Conservation (phyloP, 2,797 vertebrate species). For the Gymnoscopelus braueri region DNA sequence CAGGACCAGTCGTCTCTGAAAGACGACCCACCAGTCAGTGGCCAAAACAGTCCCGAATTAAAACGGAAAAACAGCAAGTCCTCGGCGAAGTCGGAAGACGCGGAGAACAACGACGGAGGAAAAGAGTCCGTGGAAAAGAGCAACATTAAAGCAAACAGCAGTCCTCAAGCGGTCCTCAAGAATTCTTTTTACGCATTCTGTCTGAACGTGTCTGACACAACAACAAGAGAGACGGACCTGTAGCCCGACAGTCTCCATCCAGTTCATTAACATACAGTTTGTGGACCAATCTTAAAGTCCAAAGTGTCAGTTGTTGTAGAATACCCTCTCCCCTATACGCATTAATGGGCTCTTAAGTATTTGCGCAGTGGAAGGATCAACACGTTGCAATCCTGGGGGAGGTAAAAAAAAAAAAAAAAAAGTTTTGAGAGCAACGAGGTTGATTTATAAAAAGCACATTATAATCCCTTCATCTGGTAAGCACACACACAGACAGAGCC, state of each 20-base stretch:
- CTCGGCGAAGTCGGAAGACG: constrained; percentile 83
- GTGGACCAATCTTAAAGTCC: constrained; percentile 1
- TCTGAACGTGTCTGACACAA: constrained; percentile 76
- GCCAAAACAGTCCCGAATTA: constrained; percentile 71
- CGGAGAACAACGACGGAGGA: constrained; percentile 81
- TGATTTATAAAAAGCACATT: constrained; percentile 64
- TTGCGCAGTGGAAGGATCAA: constrained; percentile 61
- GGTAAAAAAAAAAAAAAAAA: not conserved
- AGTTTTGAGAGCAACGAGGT: constrained; percentile 51
- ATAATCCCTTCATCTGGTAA: constrained; percentile 53
- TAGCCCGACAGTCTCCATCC: constrained; percentile 59
- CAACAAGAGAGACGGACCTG: constrained; percentile 90
- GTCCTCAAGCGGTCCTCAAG: constrained; percentile 87
- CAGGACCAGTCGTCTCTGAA: constrained; percentile 89
- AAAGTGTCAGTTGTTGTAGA: constrained; percentile 40
- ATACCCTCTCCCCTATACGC: constrained; percentile 17
- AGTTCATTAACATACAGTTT: not conserved
- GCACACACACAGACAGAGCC: constrained; percentile 21
- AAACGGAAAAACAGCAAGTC: constrained; percentile 82
- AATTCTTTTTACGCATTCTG: constrained; percentile 94
- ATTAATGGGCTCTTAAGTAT: constrained; percentile 40
- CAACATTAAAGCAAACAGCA: constrained; percentile 90
- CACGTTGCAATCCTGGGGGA: constrained; percentile 45
- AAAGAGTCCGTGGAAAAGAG: constrained; percentile 82
- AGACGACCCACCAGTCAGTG: constrained; percentile 81